Conservation (phyloP, 2,888 invertebrate genomes). For the Scaptomyza caliginosa region DNA sequence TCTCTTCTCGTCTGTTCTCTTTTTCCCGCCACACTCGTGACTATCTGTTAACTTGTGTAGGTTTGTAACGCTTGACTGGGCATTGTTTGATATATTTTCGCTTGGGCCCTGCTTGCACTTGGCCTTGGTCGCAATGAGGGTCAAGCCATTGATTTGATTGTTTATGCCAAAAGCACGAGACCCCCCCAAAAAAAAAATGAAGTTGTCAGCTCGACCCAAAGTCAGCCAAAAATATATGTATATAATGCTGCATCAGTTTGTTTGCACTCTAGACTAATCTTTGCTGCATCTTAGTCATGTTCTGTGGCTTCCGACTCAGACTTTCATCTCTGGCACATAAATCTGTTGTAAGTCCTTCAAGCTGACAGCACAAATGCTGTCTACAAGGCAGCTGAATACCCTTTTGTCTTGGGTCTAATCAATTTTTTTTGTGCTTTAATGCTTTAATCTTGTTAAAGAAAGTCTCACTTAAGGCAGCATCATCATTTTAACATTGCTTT, state of each 20-base stretch:
- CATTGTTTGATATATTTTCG: constrained; percentile 38
- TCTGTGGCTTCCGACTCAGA: constrained; percentile 16
- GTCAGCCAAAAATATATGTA: constrained; percentile 6
- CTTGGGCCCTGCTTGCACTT: constrained; percentile 9
- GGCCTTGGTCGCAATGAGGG: constrained; percentile 23
- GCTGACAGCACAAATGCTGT: constrained; percentile 40
- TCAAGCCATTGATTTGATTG: constrained; percentile 35
- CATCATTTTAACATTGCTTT: not conserved
- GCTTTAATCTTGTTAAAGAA: constrained; percentile 8
- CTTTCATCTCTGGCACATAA: constrained; percentile 24
- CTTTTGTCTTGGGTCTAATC: constrained; percentile 7
- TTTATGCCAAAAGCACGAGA: constrained; percentile 32
- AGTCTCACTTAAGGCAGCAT: not conserved
- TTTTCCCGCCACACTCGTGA: too few relatives aligned
- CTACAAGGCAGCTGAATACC: constrained; percentile 16
- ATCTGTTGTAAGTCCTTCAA: constrained; percentile 37
- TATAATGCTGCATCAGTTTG: constrained; percentile 36
- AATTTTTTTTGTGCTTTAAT: not conserved
- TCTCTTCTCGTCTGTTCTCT: too few relatives aligned
- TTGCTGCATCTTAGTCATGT: constrained; percentile 29
- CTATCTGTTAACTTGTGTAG: constrained; percentile 1
- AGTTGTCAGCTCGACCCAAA: constrained; percentile 43
- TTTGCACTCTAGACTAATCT: constrained; percentile 35
- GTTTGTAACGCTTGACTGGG: constrained; percentile 20
- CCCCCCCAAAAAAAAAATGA: constrained; percentile 13